A percentile compares a stretch with the other conserved stretches of the same genome.
These are phyloP conservation scores for Cacatua alba DNA, from an alignment of 2,113 vertebrate genomes.

Conservation along the genomic window DNA sequence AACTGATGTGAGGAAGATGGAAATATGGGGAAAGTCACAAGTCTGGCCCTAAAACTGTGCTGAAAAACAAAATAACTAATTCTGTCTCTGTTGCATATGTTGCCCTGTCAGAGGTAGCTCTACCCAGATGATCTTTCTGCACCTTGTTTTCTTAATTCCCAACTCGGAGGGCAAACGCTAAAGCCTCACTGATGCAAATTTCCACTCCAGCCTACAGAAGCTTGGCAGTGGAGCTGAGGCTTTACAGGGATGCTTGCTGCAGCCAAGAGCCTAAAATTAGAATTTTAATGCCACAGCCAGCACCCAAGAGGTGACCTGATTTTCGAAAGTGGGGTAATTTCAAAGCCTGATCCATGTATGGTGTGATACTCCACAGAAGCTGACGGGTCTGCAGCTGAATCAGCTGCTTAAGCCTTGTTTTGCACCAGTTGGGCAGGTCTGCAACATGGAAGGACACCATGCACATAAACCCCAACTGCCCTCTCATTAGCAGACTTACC, in stretches of 20 bases:
- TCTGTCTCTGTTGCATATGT: background rate
- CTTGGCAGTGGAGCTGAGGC: background rate
- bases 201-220: slow-evolving; percentile 13
- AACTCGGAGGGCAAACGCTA: background rate
- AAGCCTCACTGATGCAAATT: slow-evolving; percentile 6
- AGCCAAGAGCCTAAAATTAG: slow-evolving; percentile 46
- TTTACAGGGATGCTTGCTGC: background rate
- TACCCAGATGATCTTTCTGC: background rate
- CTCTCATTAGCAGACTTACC: background rate
- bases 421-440: background rate
- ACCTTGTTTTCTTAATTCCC: background rate
- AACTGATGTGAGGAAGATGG: background rate
- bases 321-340: slow-evolving; percentile 4
- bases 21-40: background rate
- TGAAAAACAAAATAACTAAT: background rate
- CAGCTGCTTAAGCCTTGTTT: background rate
- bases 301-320: slow-evolving; percentile 34
- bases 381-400: background rate
- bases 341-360: background rate
- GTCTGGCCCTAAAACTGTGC: background rate
- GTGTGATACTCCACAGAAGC: background rate
- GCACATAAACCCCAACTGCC: background rate
- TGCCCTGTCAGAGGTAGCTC: background rate
- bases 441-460: background rate
- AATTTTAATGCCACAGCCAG: background rate